Conservation (phyloP, 2,888 invertebrate species). For the Ophioninae sp. region DNA sequence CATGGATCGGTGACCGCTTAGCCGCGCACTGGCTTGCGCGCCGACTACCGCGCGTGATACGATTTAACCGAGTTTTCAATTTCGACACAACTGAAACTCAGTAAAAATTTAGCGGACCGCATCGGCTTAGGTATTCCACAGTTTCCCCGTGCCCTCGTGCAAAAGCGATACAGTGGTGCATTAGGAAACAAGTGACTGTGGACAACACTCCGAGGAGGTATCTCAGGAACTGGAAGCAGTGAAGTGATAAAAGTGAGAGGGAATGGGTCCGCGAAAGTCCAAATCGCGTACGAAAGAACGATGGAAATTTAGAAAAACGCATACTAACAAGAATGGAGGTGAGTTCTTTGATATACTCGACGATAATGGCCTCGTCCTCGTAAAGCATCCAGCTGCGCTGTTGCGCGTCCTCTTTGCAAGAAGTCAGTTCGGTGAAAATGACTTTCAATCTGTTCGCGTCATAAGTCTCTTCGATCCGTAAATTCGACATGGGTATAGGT, state of each 20-base stretch:
- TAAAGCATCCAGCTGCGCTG: slow-evolving; percentile 97
- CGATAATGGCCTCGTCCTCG: slow-evolving; percentile 95
- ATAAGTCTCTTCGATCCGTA: slow-evolving; percentile 90
- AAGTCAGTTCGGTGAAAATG: slow-evolving; percentile 91
- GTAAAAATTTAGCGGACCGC: background rate
- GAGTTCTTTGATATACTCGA: slow-evolving; percentile 91
- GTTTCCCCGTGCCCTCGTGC: background rate
- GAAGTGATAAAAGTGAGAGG: background rate
- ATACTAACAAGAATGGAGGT: slow-evolving; percentile 87
- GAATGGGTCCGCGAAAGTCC: background rate
- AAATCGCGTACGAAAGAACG: slow-evolving; percentile 16
- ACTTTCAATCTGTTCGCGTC: slow-evolving; percentile 92
- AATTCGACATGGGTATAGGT: slow-evolving; percentile 84
- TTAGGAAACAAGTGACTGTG: background rate
- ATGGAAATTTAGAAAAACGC: slow-evolving; percentile 33
- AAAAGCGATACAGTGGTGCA: background rate
- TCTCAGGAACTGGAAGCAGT: background rate
- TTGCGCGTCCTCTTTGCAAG: slow-evolving; percentile 96
- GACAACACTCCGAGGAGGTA: background rate
- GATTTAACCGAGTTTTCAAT: background rate
- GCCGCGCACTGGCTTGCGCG: background rate
- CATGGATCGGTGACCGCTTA: slow-evolving; percentile 30
- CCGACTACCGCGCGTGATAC: background rate
- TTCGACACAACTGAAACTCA: background rate
- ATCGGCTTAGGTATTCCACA: background rate